These are phyloP conservation scores for Argynnis bischoffii DNA, from an alignment of 2,888 invertebrate genomes.

Conservation along the genomic window DNA sequence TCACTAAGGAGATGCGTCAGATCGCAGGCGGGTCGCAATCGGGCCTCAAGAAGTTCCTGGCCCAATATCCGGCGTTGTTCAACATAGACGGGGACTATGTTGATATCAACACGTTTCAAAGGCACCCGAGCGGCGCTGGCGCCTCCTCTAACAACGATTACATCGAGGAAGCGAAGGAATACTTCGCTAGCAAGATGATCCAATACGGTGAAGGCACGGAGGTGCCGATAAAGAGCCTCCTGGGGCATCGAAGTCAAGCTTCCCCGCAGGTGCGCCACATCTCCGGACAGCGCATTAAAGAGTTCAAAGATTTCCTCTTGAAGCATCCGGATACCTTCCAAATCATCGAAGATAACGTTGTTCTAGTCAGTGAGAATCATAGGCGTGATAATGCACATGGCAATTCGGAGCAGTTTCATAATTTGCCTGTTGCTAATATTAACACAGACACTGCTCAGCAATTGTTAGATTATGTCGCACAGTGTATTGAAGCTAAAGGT, in stretches of 20 bases:
- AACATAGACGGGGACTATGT: conserved; percentile 96
- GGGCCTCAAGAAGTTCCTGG: conserved; percentile 97
- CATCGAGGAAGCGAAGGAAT: conserved; percentile 98
- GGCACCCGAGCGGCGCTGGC: conserved; percentile 82
- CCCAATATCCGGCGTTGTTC: conserved; percentile 98
- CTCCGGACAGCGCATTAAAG: conserved; percentile 95
- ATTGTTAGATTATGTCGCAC: conserved; percentile 90
- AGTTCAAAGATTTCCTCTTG: conserved; percentile 94
- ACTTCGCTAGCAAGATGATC: conserved; percentile 96
- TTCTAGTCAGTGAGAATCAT: conserved; percentile 87
- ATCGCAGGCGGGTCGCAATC: conserved; percentile 97
- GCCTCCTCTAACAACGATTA: conserved; percentile 90
- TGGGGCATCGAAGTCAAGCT: conserved; percentile 98
- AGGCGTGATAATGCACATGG: conserved; percentile 86
- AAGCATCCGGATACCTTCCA: conserved; percentile 93
- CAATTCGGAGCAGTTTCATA: conserved; percentile 85
- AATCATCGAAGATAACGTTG: conserved; percentile 92
- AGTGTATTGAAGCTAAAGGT: conserved; percentile 90
- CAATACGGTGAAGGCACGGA: conserved; percentile 98
- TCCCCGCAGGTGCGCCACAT: conserved; percentile 98
- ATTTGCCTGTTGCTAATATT: conserved; percentile 89
- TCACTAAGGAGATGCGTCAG: conserved; percentile 99
- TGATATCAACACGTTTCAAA: conserved; percentile 90
- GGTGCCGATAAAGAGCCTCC: conserved; percentile 97
- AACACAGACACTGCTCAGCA: conserved; percentile 93